Conservation (phyloP, 2,888 invertebrate genomes). For the Cerastoderma edule region DNA sequence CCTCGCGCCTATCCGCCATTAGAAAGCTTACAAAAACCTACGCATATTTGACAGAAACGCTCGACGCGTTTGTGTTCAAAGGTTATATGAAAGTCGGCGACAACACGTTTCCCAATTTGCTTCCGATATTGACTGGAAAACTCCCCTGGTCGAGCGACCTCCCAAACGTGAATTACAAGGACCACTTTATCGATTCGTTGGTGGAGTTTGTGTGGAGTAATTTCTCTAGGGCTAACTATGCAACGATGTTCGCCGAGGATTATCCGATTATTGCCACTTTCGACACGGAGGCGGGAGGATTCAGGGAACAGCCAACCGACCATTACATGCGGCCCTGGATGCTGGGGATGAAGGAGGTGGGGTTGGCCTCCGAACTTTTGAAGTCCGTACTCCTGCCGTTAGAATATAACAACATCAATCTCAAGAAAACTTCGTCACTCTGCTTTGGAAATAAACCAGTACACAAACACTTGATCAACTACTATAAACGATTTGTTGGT, state of each 20-base stretch:
- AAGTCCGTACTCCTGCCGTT: constrained; percentile 54
- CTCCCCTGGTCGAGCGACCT: constrained; percentile 52
- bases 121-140: constrained; percentile 67
- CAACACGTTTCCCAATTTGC: constrained; percentile 68
- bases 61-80: constrained; percentile 61
- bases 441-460: constrained; percentile 88
- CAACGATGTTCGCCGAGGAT: constrained; percentile 64
- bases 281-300: constrained; percentile 56
- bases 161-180: constrained; percentile 41
- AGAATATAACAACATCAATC: constrained; percentile 61
- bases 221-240: constrained; percentile 54
- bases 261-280: constrained; percentile 61
- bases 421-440: constrained; percentile 55
- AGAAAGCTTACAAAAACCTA: constrained; percentile 67
- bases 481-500: constrained; percentile 85
- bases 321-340: constrained; percentile 69
- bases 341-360: constrained; percentile 59
- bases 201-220: constrained; percentile 64
- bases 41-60: constrained; percentile 58
- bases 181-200: constrained; percentile 44
- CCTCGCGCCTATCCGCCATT: constrained; percentile 65
- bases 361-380: constrained; percentile 45
- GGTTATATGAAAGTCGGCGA: constrained; percentile 70
- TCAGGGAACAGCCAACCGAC: constrained; percentile 59
- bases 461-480: constrained; percentile 85